Evolutionary conservation across 2,888 invertebrate genomes (phyloP), one percentile per base, ranked within the genome.

Genomic region (Chrysolina americana): DNA sequence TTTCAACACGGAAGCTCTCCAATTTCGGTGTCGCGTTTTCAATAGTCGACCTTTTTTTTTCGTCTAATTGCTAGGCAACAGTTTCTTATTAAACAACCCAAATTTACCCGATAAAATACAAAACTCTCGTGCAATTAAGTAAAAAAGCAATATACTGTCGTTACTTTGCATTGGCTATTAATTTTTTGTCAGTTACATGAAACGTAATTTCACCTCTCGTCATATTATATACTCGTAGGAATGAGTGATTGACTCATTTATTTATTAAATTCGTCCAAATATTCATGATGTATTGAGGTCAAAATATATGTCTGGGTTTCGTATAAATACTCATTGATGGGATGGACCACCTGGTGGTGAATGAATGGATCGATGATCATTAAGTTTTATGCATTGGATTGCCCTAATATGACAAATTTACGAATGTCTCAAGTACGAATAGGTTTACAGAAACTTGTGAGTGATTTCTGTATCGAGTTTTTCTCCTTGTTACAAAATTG

Each of bases 361-460:
- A 36, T 59, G 15, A 23, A 36, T n/a, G 15, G 28, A 28, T 28
- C n/a, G 59, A 59, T 59, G 15, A 9, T 36, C 59, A 59, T 59
- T 36, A 28, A 9, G 8, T 59, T 10, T 59, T 19, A 50, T 19
- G 1, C 8, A 8, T 50, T 15, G 44, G 1, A 50, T 2, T 59
- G 17, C n/a, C 23, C 28, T 59, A 9, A 59, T 21, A 59, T 36
- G 59, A 28, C 59, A 28, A 28, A 59, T 59, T 59, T 59, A 9
- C n/a, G 36, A n/a, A 6, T 36, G 36, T 59, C 59, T 59, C 59
- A 59, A 59, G 36, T 28, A 28, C 28, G n/a, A 19, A 15, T 68
- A 41, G 19, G 36, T 41, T 17, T 41, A 68, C 53, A 41, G 68
- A 56, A 68, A 53, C 56, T 68, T 41, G 48, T 44, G 19, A 68